These are phyloP conservation scores for Megamerina dolium DNA, from an alignment of 2,888 invertebrate genomes.

Conservation along the genomic window DNA sequence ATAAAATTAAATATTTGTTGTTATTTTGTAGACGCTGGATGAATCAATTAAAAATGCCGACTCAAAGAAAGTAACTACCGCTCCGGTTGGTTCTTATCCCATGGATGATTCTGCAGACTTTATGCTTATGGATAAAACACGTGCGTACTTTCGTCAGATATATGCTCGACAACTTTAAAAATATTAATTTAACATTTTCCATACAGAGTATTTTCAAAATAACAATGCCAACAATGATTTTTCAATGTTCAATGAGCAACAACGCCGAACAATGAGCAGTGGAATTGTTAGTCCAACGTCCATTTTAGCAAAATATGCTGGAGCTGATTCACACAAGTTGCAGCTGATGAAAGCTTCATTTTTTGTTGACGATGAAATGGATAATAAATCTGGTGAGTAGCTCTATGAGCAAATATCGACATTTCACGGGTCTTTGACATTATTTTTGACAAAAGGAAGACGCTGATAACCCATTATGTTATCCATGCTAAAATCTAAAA, in stretches of 20 bases:
- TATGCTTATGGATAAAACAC: constrained; percentile 42
- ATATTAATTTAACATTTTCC: not conserved
- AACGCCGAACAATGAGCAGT: too few species aligned
- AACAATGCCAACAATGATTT: constrained; percentile 32
- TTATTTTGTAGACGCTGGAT: too few species aligned
- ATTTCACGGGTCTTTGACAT: not conserved
- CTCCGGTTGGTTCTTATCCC: constrained; percentile 26
- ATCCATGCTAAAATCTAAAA: too few species aligned
- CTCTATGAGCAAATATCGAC: too few species aligned
- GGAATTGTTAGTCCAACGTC: constrained; percentile 59
- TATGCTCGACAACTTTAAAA: too few species aligned
- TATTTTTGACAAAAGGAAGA: not conserved
- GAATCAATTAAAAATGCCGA: constrained; percentile 20
- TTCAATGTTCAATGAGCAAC: constrained; percentile 32
- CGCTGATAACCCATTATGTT: too few species aligned
- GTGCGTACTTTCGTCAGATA: constrained; percentile 26
- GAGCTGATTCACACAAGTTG: constrained; percentile 61
- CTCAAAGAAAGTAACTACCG: constrained; percentile 27
- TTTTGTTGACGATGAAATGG: constrained; percentile 48
- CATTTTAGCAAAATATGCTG: constrained; percentile 57
- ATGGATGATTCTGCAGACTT: constrained; percentile 41
- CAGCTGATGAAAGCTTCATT: constrained; percentile 82
- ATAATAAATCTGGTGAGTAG: constrained; percentile 34
- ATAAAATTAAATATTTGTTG: too few species aligned
- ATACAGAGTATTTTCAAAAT: constrained; percentile 37